Percentiles rank a stretch among this genome's conserved stretches.
Evolutionary conservation across 2,113 vertebrate genomes (phyloP).

Genomic region (Cygnus atratus): DNA sequence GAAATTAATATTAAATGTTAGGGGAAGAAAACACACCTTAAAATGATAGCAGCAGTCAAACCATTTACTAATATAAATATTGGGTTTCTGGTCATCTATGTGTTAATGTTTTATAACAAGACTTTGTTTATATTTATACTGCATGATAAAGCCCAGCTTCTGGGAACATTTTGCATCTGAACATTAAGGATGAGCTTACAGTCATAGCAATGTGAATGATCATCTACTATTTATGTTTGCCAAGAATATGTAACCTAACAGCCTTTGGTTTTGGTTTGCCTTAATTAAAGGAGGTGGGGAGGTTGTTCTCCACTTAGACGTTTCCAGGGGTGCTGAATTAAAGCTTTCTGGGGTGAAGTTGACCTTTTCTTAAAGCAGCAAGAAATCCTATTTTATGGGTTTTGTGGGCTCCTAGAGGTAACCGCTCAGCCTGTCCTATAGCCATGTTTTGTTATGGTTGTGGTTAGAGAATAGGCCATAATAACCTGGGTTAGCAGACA

Average conservation of each 20-base stretch:
- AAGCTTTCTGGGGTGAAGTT: neutral
- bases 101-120: neutral
- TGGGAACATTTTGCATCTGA: neutral
- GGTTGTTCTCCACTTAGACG: neutral
- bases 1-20: slow-evolving; percentile 1
- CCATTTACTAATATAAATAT: neutral
- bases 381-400: neutral
- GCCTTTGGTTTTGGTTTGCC: neutral
- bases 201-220: neutral
- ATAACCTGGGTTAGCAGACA: neutral
- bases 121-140: neutral
- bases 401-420: neutral
- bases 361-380: neutral
- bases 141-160: neutral
- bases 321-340: neutral
- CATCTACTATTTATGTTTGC: neutral
- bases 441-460: neutral
- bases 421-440: neutral
- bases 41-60: neutral
- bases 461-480: neutral
- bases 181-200: neutral
- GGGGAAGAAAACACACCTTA: neutral
- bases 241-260: neutral
- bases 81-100: neutral
- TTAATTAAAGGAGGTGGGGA: neutral